These are phyloP conservation scores for Microtus californicus DNA, from an alignment of 2,797 vertebrate genomes.

Conservation along the genomic window DNA sequence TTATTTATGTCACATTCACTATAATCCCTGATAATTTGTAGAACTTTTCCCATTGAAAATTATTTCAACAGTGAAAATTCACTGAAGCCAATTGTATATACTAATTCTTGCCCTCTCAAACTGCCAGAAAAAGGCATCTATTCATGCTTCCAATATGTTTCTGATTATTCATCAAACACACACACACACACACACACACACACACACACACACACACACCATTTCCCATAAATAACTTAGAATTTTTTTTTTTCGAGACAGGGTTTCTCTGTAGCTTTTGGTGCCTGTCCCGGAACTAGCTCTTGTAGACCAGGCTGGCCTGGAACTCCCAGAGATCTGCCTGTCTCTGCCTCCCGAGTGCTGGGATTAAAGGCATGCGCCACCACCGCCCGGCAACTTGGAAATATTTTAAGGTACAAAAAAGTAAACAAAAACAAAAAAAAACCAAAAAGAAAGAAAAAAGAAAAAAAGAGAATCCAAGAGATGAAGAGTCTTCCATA, in stretches of 20 bases:
- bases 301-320: too few species aligned
- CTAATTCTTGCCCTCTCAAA: constrained; percentile 48
- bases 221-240: too few species aligned
- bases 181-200: not conserved
- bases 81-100: not conserved
- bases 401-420: constrained; percentile 26
- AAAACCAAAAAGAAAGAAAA: constrained; percentile 19
- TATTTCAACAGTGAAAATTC: constrained; percentile 65
- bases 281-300: too few species aligned
- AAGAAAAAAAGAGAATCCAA: constrained; percentile 17
- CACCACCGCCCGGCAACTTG: not conserved
- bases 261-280: too few species aligned
- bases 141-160: not conserved
- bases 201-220: not conserved
- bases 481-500: not conserved
- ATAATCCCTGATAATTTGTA: not conserved
- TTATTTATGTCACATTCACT: constrained; percentile 27
- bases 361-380: too few species aligned
- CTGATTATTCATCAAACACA: not conserved
- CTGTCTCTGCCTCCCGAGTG: too few species aligned
- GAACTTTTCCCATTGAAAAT: constrained; percentile 21
- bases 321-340: too few species aligned
- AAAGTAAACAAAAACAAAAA: not conserved
- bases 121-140: not conserved
- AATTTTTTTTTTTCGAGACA: too few species aligned